These are phyloP conservation scores for Xestobium rufovillosum DNA, from an alignment of 2,888 invertebrate species.

Conservation along the genomic window DNA sequence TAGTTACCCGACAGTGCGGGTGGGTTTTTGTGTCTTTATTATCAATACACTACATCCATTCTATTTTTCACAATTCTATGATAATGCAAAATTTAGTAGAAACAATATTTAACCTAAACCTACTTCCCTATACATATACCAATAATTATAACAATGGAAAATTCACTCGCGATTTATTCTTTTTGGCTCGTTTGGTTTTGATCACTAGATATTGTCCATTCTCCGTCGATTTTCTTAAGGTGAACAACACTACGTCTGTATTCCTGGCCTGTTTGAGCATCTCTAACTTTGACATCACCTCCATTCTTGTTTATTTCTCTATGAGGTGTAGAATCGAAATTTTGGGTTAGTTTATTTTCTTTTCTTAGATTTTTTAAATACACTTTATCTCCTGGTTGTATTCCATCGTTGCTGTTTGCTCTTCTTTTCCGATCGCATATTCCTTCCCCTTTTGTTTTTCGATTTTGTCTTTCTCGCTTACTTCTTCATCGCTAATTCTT, in stretches of 20 bases:
- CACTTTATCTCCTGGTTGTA: constrained; percentile 15
- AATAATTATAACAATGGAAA: no score
- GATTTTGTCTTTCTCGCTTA: constrained; percentile 18
- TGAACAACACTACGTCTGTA: constrained; percentile 18
- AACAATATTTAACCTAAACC: no score
- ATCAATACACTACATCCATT: no score
- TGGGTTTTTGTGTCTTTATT: no score
- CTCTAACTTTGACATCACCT: constrained; percentile 13
- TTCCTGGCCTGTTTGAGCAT: constrained; percentile 17
- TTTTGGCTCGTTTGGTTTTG: no score
- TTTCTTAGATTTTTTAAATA: constrained; percentile 16
- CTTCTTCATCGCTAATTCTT: no score
- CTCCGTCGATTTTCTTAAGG: constrained; percentile 16
- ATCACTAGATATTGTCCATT: no score
- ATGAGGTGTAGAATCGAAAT: constrained; percentile 15
- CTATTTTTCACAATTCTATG: no score
- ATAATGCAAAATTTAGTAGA: no score
- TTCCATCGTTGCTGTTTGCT: constrained; percentile 13
- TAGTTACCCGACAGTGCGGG: no score
- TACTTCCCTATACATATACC: no score
- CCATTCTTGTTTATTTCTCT: constrained; percentile 11
- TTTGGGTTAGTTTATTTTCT: constrained; percentile 11
- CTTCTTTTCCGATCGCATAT: constrained; percentile 18
- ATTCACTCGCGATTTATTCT: no score
- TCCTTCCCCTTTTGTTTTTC: constrained; percentile 20